Evolutionary conservation across 2,888 invertebrate genomes (phyloP).

Genomic region (Epistrophe grossulariae): DNA sequence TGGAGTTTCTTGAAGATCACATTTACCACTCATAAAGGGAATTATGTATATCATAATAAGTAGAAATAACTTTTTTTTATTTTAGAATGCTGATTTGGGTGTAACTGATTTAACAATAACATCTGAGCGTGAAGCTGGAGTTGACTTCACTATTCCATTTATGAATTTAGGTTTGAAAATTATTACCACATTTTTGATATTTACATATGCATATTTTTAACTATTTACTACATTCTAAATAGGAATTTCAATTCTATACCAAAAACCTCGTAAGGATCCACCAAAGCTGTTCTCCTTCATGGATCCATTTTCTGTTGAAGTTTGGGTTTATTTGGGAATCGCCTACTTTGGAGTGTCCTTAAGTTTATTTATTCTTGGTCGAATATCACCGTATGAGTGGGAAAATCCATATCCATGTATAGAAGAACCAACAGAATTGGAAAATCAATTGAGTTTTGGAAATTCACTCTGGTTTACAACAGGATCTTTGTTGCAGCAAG

Average conservation of each 20-base stretch:
- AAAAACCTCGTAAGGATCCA: slow-evolving; percentile 92
- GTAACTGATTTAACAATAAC: slow-evolving; percentile 96
- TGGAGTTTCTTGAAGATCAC: no score
- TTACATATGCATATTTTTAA: not conserved
- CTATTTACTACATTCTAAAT: slow-evolving; percentile 20
- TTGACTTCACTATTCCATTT: slow-evolving; percentile 98
- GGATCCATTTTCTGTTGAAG: slow-evolving; percentile 93
- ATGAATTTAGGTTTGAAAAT: slow-evolving; percentile 90
- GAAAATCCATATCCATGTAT: slow-evolving; percentile 94
- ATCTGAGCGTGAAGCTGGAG: slow-evolving; percentile 92
- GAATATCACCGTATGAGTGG: slow-evolving; percentile 94
- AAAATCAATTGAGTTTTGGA: slow-evolving; percentile 92
- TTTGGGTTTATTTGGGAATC: slow-evolving; percentile 93
- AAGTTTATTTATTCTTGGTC: slow-evolving; percentile 91
- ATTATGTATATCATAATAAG: no score
- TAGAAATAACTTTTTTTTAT: not conserved
- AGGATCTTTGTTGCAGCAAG: slow-evolving; percentile 94
- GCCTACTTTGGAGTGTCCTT: slow-evolving; percentile 92
- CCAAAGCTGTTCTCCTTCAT: slow-evolving; percentile 96
- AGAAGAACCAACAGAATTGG: slow-evolving; percentile 91
- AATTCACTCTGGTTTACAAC: slow-evolving; percentile 96
- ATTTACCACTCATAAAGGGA: no score
- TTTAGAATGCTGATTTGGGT: slow-evolving; percentile 93
- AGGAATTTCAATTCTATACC: slow-evolving; percentile 95
- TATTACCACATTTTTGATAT: not conserved